phyloP scores from a whole-genome alignment of 1,140 invertebrate genomes.

The Hestina assimilis region DNA sequence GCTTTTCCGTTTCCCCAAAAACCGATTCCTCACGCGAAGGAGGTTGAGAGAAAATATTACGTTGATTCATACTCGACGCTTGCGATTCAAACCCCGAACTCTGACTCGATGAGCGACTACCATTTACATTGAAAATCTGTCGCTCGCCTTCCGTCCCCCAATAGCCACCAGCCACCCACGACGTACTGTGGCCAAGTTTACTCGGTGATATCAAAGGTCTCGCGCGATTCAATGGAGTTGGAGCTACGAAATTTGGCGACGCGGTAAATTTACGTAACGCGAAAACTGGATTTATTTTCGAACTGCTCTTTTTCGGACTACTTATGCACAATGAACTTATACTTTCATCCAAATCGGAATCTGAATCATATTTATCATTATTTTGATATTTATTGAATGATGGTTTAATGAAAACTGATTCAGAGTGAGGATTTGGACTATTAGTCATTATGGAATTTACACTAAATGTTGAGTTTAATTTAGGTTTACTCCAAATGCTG shows the following conservation, averaged over 20 bases:
- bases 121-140: slow-evolving; percentile 59
- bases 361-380: slow-evolving; percentile 59
- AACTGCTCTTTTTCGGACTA: slow-evolving; percentile 55
- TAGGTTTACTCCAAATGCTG: slow-evolving; percentile 60
- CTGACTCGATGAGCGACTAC: slow-evolving; percentile 74
- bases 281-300: slow-evolving; percentile 60
- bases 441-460: slow-evolving; percentile 50
- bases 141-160: slow-evolving; percentile 70
- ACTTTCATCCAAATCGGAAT: slow-evolving; percentile 73
- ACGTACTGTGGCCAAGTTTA: slow-evolving; percentile 69
- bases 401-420: slow-evolving; percentile 61
- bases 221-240: slow-evolving; percentile 45
- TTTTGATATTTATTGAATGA: slow-evolving; percentile 69
- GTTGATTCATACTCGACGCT: slow-evolving; percentile 65
- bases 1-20: slow-evolving; percentile 57
- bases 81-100: slow-evolving; percentile 78
- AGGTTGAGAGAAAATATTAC: slow-evolving; percentile 67
- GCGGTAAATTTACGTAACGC: slow-evolving; percentile 67
- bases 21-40: slow-evolving; percentile 67
- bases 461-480: slow-evolving; percentile 63
- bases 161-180: slow-evolving; percentile 76
- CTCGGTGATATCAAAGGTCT: slow-evolving; percentile 73
- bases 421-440: slow-evolving; percentile 49
- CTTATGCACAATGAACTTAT: slow-evolving; percentile 70
- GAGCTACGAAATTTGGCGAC: slow-evolving; percentile 66